Evolutionary conservation across 2,888 invertebrate species (phyloP).

Genomic region (Ernsta delagoae): DNA sequence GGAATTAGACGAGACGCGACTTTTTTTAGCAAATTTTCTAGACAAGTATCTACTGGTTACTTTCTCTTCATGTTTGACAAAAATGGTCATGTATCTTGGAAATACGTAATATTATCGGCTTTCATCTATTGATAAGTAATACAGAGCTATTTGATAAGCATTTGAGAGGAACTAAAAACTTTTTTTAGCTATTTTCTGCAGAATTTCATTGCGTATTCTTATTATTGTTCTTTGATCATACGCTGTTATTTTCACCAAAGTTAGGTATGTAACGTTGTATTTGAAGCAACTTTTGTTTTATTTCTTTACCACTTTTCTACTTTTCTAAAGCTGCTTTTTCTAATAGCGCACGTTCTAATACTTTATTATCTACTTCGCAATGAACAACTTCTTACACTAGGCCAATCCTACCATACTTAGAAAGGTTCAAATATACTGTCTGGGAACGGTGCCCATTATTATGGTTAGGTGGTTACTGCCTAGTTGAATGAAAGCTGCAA

Average conservation of each 20-base stretch:
- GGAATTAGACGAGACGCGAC: slow-evolving; percentile 20
- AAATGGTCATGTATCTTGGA: slow-evolving; percentile 41
- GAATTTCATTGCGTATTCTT: no score
- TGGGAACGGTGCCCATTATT: slow-evolving; percentile 56
- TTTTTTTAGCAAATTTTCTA: slow-evolving; percentile 33
- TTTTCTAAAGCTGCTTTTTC: no score
- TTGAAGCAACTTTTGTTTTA: no score
- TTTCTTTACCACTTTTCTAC: no score
- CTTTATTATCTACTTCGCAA: not conserved
- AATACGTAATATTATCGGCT: slow-evolving; percentile 39
- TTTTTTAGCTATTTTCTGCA: no score
- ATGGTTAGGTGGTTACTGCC: slow-evolving; percentile 39
- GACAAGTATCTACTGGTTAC: slow-evolving; percentile 39
- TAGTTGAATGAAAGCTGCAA: slow-evolving; percentile 16
- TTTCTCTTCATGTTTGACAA: slow-evolving; percentile 40
- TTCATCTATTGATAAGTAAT: slow-evolving; percentile 23
- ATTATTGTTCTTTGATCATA: no score
- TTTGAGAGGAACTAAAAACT: no score
- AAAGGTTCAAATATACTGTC: slow-evolving; percentile 8
- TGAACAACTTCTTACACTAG: not conserved
- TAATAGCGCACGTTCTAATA: not conserved
- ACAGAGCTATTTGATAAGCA: no score
- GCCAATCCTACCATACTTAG: slow-evolving; percentile 1
- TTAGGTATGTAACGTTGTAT: no score
- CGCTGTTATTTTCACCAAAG: no score